phyloP scores from a whole-genome alignment of 2,113 vertebrate species.

The Rhizomys pruinosus region DNA sequence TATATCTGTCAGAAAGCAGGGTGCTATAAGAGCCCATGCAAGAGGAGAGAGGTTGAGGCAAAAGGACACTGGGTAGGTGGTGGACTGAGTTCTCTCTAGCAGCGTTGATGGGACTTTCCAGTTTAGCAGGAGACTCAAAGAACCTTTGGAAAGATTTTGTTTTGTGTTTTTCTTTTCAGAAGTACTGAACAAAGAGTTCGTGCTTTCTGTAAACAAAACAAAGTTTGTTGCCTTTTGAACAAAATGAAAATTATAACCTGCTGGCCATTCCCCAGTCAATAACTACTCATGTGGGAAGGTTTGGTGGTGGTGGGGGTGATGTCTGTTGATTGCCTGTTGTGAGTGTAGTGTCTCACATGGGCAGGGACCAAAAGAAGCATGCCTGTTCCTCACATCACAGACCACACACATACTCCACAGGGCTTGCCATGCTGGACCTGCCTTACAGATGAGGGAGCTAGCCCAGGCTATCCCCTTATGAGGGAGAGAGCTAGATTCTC shows the following conservation, averaged over 20 bases:
- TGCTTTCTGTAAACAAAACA: constrained; percentile 53
- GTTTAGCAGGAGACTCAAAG: constrained; percentile 2
- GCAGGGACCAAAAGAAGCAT: no score
- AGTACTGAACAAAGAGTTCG: neutral
- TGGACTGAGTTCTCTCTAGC: neutral
- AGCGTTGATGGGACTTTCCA: constrained; percentile 20
- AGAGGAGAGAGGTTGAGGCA: neutral
- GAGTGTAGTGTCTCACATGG: neutral
- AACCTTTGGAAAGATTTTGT: neutral
- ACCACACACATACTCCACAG: neutral
- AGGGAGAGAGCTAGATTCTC: neutral
- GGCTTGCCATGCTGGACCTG: neutral
- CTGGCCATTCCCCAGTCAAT: neutral
- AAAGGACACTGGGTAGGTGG: neutral
- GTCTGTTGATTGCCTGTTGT: neutral
- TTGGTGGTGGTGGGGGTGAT: neutral
- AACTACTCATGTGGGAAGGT: neutral
- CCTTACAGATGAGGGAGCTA: neutral
- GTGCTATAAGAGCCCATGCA: neutral
- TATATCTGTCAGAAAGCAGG: neutral
- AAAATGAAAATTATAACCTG: constrained; percentile 58
- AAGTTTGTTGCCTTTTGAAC: constrained; percentile 10
- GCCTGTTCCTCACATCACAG: no score
- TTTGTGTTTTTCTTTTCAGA: neutral
- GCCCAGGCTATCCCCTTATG: neutral